Evolutionary conservation across 2,113 vertebrate species (phyloP), one percentile per base, ranked within the genome.

Genomic region (Numida meleagris): DNA sequence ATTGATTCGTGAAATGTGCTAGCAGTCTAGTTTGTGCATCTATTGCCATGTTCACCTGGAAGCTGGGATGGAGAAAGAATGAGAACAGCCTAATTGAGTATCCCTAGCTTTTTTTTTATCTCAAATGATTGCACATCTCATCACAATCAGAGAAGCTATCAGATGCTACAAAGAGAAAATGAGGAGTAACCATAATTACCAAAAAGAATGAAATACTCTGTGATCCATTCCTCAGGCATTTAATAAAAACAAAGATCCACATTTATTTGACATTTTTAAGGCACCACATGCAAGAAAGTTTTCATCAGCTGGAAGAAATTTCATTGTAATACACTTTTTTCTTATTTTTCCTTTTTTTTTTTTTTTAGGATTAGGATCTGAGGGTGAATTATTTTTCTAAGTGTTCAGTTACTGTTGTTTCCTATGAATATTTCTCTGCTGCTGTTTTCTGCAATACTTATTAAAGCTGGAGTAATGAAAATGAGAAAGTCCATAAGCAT

Each of bases 401-500:
- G 51, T 27, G 8, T 24, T 53, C 33, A 23, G 46, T 76, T 48
- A 33, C 73, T 42, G 50, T 21, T 27, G 46, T 45, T 82, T 48
- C 55, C 80, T 48, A 5, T 5, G 4, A 42, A 46, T 45, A 2
- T n/a, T 50, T 61, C 36, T 53, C 42, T 4, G 7, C 33, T 7
- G 12, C 62, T 33, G 53, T 59, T 61, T 50, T 24, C 62, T 5
- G 57, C 88, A 12, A 9, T 6, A 12, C 8, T 9, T 15, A 27
- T 19, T 34, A 16, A 29, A 76, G 59, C 29, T 10, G 42, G 77
- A 43, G 20, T 1, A 16, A 20, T 2, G 27, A 5, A 33, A 58
- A n/a, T 1, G 45, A 4, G 24, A 10, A 40, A n/a, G 29, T 6
- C 6, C 8, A 27, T 2, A 38, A 14, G 21, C 34, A 27, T 4